These are phyloP conservation scores for Anisognathus igniventris DNA, from an alignment of 2,797 vertebrate species.

Conservation along the genomic window DNA sequence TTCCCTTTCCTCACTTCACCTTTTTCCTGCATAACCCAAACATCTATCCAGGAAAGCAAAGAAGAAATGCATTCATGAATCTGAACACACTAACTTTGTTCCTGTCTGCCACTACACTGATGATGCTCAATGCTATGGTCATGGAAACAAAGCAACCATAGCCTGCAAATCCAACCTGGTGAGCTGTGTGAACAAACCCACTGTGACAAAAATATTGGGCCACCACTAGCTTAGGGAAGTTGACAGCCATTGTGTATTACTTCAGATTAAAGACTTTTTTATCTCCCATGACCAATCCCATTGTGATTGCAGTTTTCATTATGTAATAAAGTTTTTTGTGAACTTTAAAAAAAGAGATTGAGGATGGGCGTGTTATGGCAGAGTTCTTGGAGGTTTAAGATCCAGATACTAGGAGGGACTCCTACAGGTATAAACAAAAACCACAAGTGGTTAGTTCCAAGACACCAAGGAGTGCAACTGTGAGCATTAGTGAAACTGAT, in stretches of 20 bases:
- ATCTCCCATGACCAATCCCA: neutral
- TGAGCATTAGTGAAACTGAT: neutral
- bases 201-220: neutral
- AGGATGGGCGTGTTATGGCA: fast-evolving
- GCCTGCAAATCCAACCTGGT: neutral
- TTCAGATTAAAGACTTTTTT: neutral
- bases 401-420: neutral
- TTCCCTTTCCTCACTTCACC: neutral
- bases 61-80: neutral
- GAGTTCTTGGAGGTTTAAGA: neutral
- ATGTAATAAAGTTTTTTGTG: neutral
- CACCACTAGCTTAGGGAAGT: neutral
- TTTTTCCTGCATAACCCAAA: neutral
- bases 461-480: neutral
- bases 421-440: neutral
- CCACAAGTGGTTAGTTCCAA: fast-evolving
- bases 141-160: neutral
- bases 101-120: neutral
- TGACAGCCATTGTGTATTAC: neutral
- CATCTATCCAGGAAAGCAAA: neutral
- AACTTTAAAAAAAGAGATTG: neutral
- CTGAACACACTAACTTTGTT: neutral
- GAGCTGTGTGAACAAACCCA: neutral
- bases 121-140: neutral
- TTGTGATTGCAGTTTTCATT: neutral